Percentiles rank a stretch among this genome's conserved stretches.
These are phyloP conservation scores for Pseudoips prasinana DNA, from an alignment of 2,888 invertebrate genomes.

Conservation along the genomic window DNA sequence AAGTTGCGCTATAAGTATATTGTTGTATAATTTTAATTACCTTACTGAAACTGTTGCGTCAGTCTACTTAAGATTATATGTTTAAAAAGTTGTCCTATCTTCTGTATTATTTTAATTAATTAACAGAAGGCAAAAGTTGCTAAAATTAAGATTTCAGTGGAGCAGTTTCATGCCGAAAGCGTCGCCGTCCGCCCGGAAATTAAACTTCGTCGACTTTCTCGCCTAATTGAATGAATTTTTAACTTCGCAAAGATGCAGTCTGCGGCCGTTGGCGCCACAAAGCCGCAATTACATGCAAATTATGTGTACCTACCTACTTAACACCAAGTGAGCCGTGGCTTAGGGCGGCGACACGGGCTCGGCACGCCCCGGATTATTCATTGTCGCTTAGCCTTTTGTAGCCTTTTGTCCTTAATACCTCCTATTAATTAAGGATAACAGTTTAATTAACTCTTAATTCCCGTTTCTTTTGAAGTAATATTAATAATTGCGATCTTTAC, in stretches of 20 bases:
- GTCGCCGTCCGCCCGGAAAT: slow-evolving; percentile 61
- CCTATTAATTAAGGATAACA: slow-evolving; percentile 56
- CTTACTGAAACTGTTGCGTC: too few relatives aligned
- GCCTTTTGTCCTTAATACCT: slow-evolving; percentile 44
- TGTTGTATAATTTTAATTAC: too few relatives aligned
- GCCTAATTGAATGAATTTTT: slow-evolving; percentile 78
- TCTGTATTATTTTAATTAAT: slow-evolving; percentile 25
- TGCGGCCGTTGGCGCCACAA: slow-evolving; percentile 58
- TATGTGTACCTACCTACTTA: slow-evolving; percentile 69
- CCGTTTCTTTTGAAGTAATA: slow-evolving; percentile 24
- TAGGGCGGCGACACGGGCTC: slow-evolving; percentile 35
- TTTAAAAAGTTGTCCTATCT: slow-evolving; percentile 6
- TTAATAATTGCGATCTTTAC: slow-evolving; percentile 44
- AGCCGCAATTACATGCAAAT: slow-evolving; percentile 79
- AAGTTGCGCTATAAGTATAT: too few relatives aligned
- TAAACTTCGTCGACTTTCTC: slow-evolving; percentile 68
- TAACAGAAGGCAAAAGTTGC: slow-evolving; percentile 47
- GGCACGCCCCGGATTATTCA: slow-evolving; percentile 48
- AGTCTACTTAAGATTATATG: too few relatives aligned
- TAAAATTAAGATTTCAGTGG: slow-evolving; percentile 61
- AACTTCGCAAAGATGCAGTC: slow-evolving; percentile 74
- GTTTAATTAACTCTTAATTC: slow-evolving; percentile 47
- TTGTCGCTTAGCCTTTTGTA: slow-evolving; percentile 57
- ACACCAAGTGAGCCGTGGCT: slow-evolving; percentile 50
- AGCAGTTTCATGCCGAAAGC: slow-evolving; percentile 58